Evolutionary conservation across 2,797 vertebrate genomes (phyloP), one percentile per base, ranked within the genome.

Genomic region (Takifugu ocellatus): DNA sequence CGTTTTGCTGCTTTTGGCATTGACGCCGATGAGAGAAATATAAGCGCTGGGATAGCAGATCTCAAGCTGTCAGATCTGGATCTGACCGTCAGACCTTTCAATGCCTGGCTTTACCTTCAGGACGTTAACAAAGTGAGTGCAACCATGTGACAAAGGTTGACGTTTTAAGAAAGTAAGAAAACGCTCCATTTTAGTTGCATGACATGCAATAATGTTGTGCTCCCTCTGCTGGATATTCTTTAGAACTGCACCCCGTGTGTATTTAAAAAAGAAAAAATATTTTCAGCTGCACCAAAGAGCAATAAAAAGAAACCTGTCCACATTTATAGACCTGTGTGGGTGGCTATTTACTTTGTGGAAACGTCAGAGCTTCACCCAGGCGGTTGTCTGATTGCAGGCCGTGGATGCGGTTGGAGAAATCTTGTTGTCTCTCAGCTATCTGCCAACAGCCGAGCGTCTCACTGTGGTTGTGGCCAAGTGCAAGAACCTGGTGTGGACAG

Each of bases 381-480:
- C 16, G 17, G 12, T 39, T 39, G 36, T 39, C 36, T 39, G 36
- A 39, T 59, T 0, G 0, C 79, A 99, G 97, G 92, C 92, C 0
- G 91, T 92, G 3, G 96, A 98, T 14, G 93, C 94, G 0, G 96
- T 96, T 0, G 97, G 97, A 1, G 97, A 98, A 86, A 94, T 99
- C 81, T 86, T 99, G 66, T 81, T 99, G 26, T 99, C 95, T 43
- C 94, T 98, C 51, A 98, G 97, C 68, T 99, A 98, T 86, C 84
- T 99, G 68, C 97, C 97, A 3, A 99, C 97, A 0, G 97, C 97
- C 0, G 96, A 98, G 87, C 92, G 97, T 48, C 93, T 99, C 81
- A 99, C 97, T 0, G 95, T 99, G 75, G 96, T 99, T 0, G 95
- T 98, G 59, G 97, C 98, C 54, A 98, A 99, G 88, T 96, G 94